Conservation (phyloP, 2,113 vertebrate genomes). For the Crocuta crocuta region DNA sequence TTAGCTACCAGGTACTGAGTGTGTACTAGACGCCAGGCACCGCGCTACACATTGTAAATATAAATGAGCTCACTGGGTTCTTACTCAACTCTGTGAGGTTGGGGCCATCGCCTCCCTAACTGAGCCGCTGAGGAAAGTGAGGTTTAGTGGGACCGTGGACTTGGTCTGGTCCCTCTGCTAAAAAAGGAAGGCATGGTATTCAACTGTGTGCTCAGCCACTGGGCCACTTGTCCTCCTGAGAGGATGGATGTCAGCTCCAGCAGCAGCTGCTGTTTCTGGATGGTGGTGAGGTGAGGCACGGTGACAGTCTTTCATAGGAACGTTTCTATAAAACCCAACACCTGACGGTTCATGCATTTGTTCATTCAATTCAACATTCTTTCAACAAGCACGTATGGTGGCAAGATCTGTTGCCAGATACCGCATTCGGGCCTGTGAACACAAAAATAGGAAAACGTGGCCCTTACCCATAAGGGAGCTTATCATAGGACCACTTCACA, state of each 20-base stretch:
- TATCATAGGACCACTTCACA: neutral
- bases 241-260: too few relatives aligned
- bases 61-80: neutral
- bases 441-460: neutral
- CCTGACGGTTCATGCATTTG: neutral
- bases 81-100: neutral
- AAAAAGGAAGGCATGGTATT: neutral
- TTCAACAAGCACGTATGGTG: neutral
- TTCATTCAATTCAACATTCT: neutral
- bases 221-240: rapidly evolving
- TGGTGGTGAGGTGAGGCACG: neutral
- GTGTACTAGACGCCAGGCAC: too few relatives aligned
- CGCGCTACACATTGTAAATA: neutral
- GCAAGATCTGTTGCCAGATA: neutral
- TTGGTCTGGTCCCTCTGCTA: neutral
- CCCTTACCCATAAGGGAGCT: neutral
- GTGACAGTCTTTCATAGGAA: neutral
- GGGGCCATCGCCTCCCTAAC: neutral
- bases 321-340: neutral
- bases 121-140: neutral
- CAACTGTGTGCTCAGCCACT: neutral
- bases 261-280: neutral
- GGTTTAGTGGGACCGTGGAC: neutral
- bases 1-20: neutral
- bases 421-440: neutral